A percentile compares a stretch with the other conserved stretches of the same genome.
Conservation (phyloP, 2,797 vertebrate species). For the Lophura swinhoii region DNA sequence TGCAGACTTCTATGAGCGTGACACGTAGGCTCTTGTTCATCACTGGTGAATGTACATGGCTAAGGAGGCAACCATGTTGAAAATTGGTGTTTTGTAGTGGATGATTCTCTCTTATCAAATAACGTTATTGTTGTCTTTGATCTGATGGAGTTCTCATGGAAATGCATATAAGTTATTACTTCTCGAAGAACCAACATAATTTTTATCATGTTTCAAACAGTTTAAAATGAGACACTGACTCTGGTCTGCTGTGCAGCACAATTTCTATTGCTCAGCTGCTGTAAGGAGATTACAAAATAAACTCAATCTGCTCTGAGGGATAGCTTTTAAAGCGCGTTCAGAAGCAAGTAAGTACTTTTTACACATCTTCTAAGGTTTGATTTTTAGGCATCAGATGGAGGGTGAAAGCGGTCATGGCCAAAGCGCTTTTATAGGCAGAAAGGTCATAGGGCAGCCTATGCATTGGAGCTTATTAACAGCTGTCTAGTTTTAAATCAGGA, state of each 20-base stretch:
- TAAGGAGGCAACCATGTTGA: too few relatives aligned
- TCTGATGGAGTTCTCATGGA: too few relatives aligned
- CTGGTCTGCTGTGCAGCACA: neutral
- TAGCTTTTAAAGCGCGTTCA: slow-evolving; percentile 49
- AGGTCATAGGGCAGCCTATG: neutral
- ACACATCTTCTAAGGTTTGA: neutral
- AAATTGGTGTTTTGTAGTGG: too few relatives aligned
- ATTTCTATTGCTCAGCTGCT: slow-evolving; percentile 36
- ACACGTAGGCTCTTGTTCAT: too few relatives aligned
- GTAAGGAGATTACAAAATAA: slow-evolving; percentile 59
- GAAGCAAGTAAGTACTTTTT: slow-evolving; percentile 33
- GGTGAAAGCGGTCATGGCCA: neutral
- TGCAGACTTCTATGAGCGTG: too few relatives aligned
- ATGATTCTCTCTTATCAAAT: too few relatives aligned
- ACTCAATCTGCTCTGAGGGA: slow-evolving; percentile 55
- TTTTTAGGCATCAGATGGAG: slow-evolving; percentile 31
- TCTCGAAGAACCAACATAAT: neutral
- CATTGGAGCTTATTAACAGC: neutral
- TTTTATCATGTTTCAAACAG: neutral
- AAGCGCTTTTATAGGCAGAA: neutral
- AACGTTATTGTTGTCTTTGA: too few relatives aligned
- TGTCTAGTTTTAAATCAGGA: neutral
- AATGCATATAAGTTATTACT: too few relatives aligned
- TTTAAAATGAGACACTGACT: neutral
- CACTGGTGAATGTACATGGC: too few relatives aligned